Conservation (phyloP, 2,113 vertebrate genomes). For the Oryzias woworae region DNA sequence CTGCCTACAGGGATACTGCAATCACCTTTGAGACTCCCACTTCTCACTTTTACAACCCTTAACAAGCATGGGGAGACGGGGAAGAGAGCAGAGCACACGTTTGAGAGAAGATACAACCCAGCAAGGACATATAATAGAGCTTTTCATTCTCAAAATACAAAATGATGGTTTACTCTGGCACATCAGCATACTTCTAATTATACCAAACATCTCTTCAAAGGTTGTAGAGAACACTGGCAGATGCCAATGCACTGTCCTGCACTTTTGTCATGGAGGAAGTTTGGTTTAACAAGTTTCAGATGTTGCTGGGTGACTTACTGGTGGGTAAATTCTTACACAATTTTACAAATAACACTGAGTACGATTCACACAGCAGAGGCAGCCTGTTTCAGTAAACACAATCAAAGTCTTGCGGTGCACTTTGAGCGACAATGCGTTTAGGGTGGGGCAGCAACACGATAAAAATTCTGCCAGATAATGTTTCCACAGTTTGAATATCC, state of each 20-base stretch:
- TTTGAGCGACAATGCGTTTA: too few relatives aligned
- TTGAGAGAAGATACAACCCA: not conserved
- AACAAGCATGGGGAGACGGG: slow-evolving; percentile 11
- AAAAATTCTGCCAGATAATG: too few relatives aligned
- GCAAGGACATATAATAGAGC: not conserved
- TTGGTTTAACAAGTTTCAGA: too few relatives aligned
- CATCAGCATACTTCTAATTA: not conserved
- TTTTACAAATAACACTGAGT: too few relatives aligned
- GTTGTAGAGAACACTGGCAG: not conserved
- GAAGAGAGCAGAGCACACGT: not conserved
- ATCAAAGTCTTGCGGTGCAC: too few relatives aligned
- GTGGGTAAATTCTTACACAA: too few relatives aligned
- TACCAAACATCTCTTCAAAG: not conserved
- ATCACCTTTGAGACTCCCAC: slow-evolving; percentile 39
- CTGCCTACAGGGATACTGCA: slow-evolving; percentile 52
- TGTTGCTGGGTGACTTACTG: too few relatives aligned
- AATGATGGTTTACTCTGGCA: not conserved
- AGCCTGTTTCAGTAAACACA: too few relatives aligned
- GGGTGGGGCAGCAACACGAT: too few relatives aligned
- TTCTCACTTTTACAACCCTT: slow-evolving; percentile 47
- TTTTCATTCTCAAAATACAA: slow-evolving; percentile 4
- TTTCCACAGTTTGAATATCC: too few relatives aligned
- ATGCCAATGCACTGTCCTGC: not conserved
- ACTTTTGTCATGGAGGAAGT: too few relatives aligned
- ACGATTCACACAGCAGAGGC: too few relatives aligned